Evolutionary conservation across 2,888 invertebrate species (phyloP).

Genomic region (Nephrotoma guestfalica): DNA sequence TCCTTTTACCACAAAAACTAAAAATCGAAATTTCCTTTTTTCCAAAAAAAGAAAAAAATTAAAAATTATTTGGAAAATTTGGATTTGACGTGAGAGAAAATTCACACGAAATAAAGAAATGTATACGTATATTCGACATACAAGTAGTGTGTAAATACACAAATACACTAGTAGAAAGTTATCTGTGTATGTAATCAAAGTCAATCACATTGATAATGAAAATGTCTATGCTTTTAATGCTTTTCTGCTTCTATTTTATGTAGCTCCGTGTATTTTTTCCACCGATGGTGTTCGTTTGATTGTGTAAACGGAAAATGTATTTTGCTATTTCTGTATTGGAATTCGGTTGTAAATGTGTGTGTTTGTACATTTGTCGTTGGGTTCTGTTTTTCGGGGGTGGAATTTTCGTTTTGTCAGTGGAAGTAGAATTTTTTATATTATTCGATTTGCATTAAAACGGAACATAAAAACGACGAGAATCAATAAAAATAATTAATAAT

Average conservation of each 20-base stretch:
- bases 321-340: neutral
- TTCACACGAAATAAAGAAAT: neutral
- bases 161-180: neutral
- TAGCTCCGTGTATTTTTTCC: neutral
- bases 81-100: neutral
- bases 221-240: neutral
- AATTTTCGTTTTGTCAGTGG: neutral
- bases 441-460: neutral
- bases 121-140: neutral
- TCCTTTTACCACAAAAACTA: neutral
- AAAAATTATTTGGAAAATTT: neutral
- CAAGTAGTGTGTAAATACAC: neutral
- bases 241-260: neutral
- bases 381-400: neutral
- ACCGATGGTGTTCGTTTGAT: neutral
- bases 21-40: neutral
- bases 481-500: neutral
- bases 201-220: conserved; percentile 1
- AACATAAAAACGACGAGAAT: neutral
- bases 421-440: neutral
- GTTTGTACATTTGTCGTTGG: neutral
- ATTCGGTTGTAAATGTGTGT: neutral
- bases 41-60: too few relatives aligned
- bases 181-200: neutral
- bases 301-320: neutral